phyloP scores from a whole-genome alignment of 2,797 vertebrate species.

The Rhinophrynus dorsalis region DNA sequence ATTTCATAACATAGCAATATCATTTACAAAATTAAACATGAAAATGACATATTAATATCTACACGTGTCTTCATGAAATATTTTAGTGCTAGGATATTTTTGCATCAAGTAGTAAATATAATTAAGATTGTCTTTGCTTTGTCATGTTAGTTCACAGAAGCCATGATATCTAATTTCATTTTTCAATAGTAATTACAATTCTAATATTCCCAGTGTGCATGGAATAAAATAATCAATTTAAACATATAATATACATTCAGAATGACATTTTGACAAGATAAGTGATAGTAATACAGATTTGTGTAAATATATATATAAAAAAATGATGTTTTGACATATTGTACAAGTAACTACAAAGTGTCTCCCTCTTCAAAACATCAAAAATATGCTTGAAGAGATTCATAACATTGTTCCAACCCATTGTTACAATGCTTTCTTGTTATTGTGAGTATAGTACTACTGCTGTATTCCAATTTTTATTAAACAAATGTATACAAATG shows the following conservation, averaged over 20 bases:
- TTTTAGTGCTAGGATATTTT: neutral
- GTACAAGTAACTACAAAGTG: constrained; percentile 45
- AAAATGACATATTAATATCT: constrained; percentile 3
- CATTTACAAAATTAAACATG: constrained; percentile 26
- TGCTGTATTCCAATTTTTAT: constrained; percentile 17
- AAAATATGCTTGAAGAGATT: constrained; percentile 35
- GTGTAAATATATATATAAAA: constrained; percentile 44
- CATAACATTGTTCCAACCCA: constrained; percentile 11
- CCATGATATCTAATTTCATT: too few relatives aligned
- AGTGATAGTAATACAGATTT: constrained; percentile 36
- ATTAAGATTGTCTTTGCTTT: constrained; percentile 39
- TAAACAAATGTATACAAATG: constrained; percentile 19
- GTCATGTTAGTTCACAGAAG: constrained; percentile 13
- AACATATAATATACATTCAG: constrained; percentile 29
- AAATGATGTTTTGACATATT: constrained; percentile 39
- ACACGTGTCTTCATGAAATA: constrained; percentile 3
- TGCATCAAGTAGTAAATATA: constrained; percentile 18
- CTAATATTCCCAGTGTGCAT: neutral
- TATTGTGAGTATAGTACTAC: constrained; percentile 9
- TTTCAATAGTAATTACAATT: constrained; percentile 13
- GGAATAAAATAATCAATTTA: constrained; percentile 17
- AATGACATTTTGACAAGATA: constrained; percentile 42
- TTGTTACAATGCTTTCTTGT: constrained; percentile 13
- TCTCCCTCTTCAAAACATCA: constrained; percentile 29
- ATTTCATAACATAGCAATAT: constrained; percentile 30